Base-by-base conservation (phyloP, 2,113 vertebrate species). In the Halcyon malimbica region DNA sequence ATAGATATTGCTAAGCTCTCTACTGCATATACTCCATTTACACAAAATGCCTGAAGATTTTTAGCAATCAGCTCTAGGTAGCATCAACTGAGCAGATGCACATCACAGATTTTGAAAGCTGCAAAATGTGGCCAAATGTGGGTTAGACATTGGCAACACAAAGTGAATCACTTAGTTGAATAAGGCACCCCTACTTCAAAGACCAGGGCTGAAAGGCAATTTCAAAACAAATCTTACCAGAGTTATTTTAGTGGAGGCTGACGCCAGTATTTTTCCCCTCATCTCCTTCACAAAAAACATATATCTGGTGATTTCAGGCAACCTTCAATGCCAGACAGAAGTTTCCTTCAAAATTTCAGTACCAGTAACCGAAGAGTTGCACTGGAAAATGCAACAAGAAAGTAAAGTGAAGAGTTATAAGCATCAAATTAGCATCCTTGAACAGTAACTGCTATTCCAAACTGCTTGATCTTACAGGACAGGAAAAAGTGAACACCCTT, bases 131-230 rank as follows among this genome's bases (percentile, higher is more conserved):
- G 33, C 14, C 28, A 70, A 42, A 44, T 25, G 19, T n/a, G 46
- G n/a, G 46, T 19, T 19, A 70, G 25, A 48, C 37, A 37, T 2
- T 8, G 18, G 29, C n/a, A 57, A 42, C 23, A 67, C 3, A 11
- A 67, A 89, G n/a, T 3, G 1, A 20, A 57, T 54, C 23, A 31
- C 14, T 35, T 20, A 28, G 12, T 12, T 62, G 56, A 79, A 41
- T 13, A 60, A 69, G 28, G 14, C 48, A n/a, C 0, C 0, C 4
- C 15, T 48, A 13, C 19, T 31, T 74, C 10, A 42, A 69, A 82
- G 16, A 13, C 46, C 12, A 28, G 10, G 23, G 9, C 8, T 60
- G 35, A 77, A 29, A 67, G 9, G 48, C 2, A 23, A n/a, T 76
- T 67, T 81, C 59, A 67, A 68, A 77, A 23, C 2, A 28, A 63